These are phyloP conservation scores for Pluvianellus socialis DNA, from an alignment of 2,113 vertebrate species.

Conservation along the genomic window DNA sequence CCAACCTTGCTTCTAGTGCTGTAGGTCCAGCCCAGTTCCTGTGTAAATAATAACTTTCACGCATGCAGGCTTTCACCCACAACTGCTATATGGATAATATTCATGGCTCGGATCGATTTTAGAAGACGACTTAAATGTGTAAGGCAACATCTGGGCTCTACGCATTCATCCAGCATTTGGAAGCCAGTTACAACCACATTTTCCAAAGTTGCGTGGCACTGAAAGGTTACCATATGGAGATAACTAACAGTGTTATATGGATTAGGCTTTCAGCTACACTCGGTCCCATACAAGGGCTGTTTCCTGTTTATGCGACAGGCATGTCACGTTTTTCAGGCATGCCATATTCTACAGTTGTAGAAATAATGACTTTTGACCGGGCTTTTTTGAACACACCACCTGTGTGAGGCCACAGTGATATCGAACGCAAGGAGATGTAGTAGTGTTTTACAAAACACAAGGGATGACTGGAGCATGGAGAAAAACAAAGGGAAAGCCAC, in stretches of 20 bases:
- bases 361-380: background rate
- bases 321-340: background rate
- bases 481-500: background rate
- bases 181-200: background rate
- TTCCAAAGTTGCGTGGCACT: background rate
- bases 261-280: background rate
- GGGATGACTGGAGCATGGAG: background rate
- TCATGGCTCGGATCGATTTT: background rate
- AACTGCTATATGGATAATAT: background rate
- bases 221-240: background rate
- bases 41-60: background rate
- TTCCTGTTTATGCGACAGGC: constrained; percentile 2
- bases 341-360: background rate
- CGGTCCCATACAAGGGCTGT: background rate
- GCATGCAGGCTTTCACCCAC: background rate
- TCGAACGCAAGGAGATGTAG: background rate
- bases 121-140: background rate
- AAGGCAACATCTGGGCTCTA: background rate
- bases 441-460: background rate
- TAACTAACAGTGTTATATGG: background rate
- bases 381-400: background rate
- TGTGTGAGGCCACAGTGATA: background rate
- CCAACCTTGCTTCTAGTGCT: background rate
- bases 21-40: background rate
- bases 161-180: background rate